Conservation (phyloP, 2,797 vertebrate genomes). For the Platalea minor region DNA sequence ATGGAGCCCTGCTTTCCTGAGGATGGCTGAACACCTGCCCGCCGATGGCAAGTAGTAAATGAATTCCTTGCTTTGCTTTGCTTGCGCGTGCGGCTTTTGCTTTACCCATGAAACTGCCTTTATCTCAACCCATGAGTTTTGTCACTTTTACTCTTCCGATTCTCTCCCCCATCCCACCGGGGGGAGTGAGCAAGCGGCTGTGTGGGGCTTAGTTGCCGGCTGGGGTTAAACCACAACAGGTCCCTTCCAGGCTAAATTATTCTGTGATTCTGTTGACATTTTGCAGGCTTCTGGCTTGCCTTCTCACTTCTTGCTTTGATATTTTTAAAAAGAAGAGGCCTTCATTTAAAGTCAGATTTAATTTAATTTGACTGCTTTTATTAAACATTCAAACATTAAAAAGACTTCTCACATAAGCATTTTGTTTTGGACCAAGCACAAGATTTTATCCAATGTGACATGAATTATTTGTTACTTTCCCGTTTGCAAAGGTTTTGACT, state of each 20-base stretch:
- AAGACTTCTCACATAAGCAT: not conserved
- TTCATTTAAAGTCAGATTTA: not conserved
- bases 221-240: too few species aligned
- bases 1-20: too few species aligned
- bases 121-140: too few species aligned
- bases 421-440: conserved; percentile 1
- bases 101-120: too few species aligned
- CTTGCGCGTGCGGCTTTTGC: too few species aligned
- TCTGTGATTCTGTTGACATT: not conserved
- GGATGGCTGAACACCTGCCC: too few species aligned
- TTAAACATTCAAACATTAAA: not conserved
- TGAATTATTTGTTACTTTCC: not conserved
- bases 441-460: not conserved
- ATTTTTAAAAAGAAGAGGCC: not conserved
- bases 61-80: too few species aligned
- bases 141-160: too few species aligned
- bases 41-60: too few species aligned
- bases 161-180: too few species aligned
- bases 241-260: not conserved
- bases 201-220: too few species aligned
- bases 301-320: not conserved
- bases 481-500: not conserved
- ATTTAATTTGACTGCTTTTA: not conserved
- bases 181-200: too few species aligned
- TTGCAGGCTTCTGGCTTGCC: not conserved